A percentile compares a stretch with the other conserved stretches of the same genome.
Conservation (phyloP, 2,113 vertebrate genomes). For the Ploceus nigricollis region DNA sequence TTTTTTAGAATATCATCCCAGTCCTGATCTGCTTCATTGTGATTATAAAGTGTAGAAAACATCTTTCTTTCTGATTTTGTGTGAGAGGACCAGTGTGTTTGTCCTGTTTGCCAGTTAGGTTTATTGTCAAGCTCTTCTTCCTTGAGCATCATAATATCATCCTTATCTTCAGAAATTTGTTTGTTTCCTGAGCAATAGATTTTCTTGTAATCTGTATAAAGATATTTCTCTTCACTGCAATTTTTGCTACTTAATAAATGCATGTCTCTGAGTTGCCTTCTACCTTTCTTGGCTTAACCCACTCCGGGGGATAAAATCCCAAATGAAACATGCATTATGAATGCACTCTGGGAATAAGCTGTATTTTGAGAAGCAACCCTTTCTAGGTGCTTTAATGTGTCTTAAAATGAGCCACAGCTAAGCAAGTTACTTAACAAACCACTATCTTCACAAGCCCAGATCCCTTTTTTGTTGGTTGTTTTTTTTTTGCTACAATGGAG, state of each 20-base stretch:
- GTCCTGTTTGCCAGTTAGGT: not conserved
- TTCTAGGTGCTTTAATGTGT: not conserved
- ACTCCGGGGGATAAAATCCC: not conserved
- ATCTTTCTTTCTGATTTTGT: not conserved
- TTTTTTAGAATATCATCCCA: not conserved
- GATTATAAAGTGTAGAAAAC: not conserved
- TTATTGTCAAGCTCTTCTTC: not conserved
- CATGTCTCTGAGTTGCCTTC: not conserved
- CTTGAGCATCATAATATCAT: not conserved
- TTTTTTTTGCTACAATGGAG: not conserved
- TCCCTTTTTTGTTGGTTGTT: not conserved
- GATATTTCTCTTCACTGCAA: not conserved
- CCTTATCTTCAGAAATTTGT: not conserved
- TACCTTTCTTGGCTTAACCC: not conserved
- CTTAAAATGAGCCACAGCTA: not conserved
- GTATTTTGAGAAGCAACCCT: not conserved
- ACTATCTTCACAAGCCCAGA: not conserved
- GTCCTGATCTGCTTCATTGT: not conserved
- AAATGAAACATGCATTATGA: not conserved
- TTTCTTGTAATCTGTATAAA: not conserved
- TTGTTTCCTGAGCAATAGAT: not conserved
- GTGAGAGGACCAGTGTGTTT: not conserved
- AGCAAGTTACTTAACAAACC: not conserved
- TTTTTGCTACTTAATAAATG: not conserved
- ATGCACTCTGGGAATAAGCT: not conserved